These are phyloP conservation scores for Synergus gifuensis DNA, from an alignment of 2,888 invertebrate species.

Conservation along the genomic window DNA sequence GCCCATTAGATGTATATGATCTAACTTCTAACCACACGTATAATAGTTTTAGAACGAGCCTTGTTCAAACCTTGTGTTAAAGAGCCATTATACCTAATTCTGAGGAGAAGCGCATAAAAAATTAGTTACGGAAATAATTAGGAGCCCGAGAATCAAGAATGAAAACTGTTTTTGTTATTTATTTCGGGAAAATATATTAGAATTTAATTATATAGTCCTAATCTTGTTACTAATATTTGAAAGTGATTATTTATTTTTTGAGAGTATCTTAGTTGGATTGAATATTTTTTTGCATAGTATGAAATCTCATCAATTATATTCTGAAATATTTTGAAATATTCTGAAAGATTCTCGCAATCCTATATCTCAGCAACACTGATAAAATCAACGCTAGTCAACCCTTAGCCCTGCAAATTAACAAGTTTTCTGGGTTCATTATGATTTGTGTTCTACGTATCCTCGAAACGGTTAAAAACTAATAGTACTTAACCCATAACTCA, in stretches of 20 bases:
- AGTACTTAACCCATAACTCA: slow-evolving; percentile 41
- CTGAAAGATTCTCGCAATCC: not conserved
- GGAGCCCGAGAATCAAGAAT: slow-evolving; percentile 10
- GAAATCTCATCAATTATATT: not conserved
- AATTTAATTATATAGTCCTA: not conserved
- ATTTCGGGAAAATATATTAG: slow-evolving; percentile 9
- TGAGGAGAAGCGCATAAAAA: slow-evolving; percentile 1
- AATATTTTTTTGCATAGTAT: too few species aligned
- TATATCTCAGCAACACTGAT: slow-evolving; percentile 4
- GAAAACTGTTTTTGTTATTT: not conserved
- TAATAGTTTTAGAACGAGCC: slow-evolving; percentile 21
- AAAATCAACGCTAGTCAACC: slow-evolving; percentile 28
- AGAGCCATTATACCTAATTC: slow-evolving; percentile 22
- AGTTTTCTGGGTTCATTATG: slow-evolving; percentile 32
- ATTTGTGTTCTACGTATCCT: slow-evolving; percentile 27
- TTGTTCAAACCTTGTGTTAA: slow-evolving; percentile 15
- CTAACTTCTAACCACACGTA: not conserved
- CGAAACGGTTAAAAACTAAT: slow-evolving; percentile 35
- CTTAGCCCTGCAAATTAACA: slow-evolving; percentile 31
- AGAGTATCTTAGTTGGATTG: too few species aligned
- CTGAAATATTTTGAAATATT: not conserved
- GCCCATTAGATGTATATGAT: slow-evolving; percentile 2
- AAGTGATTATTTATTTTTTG: too few species aligned
- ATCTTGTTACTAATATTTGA: not conserved
- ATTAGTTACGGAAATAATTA: slow-evolving; percentile 31